Conservation (phyloP, 1,140 invertebrate species). For the Leptoteleia sp. region DNA sequence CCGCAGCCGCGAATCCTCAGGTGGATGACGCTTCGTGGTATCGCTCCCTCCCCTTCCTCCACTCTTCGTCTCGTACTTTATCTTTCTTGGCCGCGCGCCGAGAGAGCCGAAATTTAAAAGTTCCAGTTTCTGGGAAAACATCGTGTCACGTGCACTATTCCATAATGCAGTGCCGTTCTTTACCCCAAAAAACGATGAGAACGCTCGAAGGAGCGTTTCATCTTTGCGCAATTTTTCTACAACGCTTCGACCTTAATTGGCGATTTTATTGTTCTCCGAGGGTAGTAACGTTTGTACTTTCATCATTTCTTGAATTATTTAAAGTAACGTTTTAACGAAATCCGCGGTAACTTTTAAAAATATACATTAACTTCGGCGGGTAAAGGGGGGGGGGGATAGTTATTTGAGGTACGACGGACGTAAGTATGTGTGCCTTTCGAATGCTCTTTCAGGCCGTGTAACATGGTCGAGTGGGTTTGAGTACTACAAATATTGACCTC, state of each 20-base stretch:
- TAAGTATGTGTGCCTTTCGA: constrained; percentile 8
- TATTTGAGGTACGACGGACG: constrained; percentile 18
- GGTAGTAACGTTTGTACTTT: no score
- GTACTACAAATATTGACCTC: constrained; percentile 63
- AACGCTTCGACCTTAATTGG: no score
- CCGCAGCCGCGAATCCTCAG: constrained; percentile 63
- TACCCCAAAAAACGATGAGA: constrained; percentile 4
- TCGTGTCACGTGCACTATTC: constrained; percentile 41
- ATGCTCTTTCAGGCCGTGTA: constrained; percentile 54
- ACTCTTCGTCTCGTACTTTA: constrained; percentile 48
- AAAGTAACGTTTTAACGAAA: no score
- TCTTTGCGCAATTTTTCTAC: no score
- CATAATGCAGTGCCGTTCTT: constrained; percentile 39
- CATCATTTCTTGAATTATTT: no score
- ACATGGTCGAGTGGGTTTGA: constrained; percentile 57
- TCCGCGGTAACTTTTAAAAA: not conserved
- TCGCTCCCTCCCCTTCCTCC: constrained; percentile 39
- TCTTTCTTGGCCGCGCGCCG: constrained; percentile 60
- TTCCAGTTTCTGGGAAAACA: constrained; percentile 71
- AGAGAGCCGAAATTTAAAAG: constrained; percentile 70
- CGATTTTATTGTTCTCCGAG: no score
- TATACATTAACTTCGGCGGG: constrained; percentile 20
- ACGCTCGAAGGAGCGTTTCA: constrained; percentile 30
- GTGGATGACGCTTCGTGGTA: constrained; percentile 65
- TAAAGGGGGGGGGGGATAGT: not conserved